phyloP scores from a whole-genome alignment of 2,113 vertebrate species.

The Dasyprocta punctata region DNA sequence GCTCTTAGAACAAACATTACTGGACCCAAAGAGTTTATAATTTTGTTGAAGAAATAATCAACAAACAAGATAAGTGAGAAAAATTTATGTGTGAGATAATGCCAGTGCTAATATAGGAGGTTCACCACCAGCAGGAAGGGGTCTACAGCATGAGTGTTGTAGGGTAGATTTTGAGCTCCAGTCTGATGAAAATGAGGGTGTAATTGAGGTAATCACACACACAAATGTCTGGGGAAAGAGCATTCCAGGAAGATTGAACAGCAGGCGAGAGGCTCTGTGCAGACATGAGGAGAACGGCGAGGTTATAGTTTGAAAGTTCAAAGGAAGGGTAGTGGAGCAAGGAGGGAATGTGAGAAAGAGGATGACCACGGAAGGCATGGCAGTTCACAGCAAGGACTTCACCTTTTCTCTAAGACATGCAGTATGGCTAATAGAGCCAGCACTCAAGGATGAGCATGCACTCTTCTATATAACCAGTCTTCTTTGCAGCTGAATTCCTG shows the following conservation, averaged over 20 bases:
- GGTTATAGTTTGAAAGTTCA: neutral
- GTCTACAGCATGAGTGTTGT: neutral
- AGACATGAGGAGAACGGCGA: neutral
- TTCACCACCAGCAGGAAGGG: neutral
- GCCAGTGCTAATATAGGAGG: neutral
- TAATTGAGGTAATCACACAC: neutral
- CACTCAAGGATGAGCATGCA: neutral
- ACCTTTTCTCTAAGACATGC: neutral
- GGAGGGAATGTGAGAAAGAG: accelerated
- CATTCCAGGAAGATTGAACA: neutral
- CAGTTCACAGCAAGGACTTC: neutral
- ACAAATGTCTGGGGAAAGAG: neutral
- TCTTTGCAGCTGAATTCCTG: neutral
- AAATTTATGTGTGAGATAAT: neutral
- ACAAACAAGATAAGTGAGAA: neutral
- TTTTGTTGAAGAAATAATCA: neutral
- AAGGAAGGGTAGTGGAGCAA: accelerated
- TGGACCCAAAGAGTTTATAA: neutral
- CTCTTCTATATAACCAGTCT: neutral
- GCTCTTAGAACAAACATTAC: neutral
- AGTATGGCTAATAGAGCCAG: neutral
- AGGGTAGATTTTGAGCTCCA: neutral
- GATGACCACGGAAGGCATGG: neutral
- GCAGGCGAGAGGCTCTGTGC: neutral
- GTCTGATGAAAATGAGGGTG: neutral